phyloP scores from a whole-genome alignment of 2,797 vertebrate genomes.

The Ciconia nigra region DNA sequence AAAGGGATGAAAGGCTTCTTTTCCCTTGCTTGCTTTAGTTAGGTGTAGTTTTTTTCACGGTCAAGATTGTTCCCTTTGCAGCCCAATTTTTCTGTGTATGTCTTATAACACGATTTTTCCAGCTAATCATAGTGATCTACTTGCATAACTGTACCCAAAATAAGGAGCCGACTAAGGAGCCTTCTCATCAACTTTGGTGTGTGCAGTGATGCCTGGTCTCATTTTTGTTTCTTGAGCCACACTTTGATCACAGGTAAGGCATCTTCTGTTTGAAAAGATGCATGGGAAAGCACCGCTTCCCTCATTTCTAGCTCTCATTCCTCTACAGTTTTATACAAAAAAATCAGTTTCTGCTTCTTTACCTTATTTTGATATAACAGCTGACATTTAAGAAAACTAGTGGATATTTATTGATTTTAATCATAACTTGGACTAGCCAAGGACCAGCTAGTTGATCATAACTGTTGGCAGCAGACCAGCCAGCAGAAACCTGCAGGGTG shows the following conservation, averaged over 20 bases:
- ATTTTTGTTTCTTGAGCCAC: not conserved
- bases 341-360: not conserved
- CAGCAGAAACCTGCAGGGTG: not conserved
- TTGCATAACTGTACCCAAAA: not conserved
- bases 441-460: not conserved
- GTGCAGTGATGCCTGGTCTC: not conserved
- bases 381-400: not conserved
- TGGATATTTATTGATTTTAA: not conserved
- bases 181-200: not conserved
- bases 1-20: not conserved
- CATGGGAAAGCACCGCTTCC: not conserved
- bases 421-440: not conserved
- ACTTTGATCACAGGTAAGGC: not conserved
- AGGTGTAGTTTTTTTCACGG: not conserved
- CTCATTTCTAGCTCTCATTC: not conserved
- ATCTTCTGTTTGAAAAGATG: not conserved
- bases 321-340: not conserved
- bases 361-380: not conserved
- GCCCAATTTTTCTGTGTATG: not conserved
- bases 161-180: not conserved
- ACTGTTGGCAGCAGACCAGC: not conserved
- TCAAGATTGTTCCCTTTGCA: not conserved
- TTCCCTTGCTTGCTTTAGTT: not conserved
- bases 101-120: not conserved
- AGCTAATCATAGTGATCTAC: not conserved